Percentiles rank a stretch among this genome's conserved stretches.
These are phyloP conservation scores for Neoascia interrupta DNA, from an alignment of 2,888 invertebrate genomes.

Conservation along the genomic window DNA sequence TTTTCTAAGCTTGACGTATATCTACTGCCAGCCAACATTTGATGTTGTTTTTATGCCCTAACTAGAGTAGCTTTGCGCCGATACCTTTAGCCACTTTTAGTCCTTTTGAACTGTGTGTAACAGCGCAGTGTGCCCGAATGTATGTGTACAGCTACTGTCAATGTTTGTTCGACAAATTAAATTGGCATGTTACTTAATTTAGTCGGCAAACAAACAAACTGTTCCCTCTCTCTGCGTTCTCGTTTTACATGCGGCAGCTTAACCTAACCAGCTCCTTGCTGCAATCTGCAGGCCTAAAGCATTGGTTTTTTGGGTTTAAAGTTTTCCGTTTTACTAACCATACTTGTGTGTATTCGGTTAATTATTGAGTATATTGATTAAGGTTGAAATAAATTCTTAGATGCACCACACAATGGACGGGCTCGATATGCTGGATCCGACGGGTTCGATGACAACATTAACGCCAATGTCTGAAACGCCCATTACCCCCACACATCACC, in stretches of 20 bases:
- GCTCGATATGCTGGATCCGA: constrained; percentile 94
- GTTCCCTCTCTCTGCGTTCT: neutral
- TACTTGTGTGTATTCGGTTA: neutral
- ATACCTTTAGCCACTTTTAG: neutral
- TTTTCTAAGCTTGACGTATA: constrained; percentile 1
- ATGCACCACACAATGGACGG: constrained; percentile 97
- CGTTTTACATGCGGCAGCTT: too few species aligned
- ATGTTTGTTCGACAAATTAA: constrained; percentile 71
- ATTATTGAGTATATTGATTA: constrained; percentile 26
- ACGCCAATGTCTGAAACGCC: constrained; percentile 92
- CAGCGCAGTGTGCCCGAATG: constrained; percentile 1
- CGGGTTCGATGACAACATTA: constrained; percentile 93
- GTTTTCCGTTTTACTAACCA: neutral
- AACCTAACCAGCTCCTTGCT: neutral
- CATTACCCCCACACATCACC: constrained; percentile 86
- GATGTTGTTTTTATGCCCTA: constrained; percentile 44
- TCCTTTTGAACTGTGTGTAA: constrained; percentile 32
- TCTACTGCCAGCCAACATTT: constrained; percentile 26
- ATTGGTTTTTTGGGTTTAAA: constrained; percentile 19
- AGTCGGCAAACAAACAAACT: constrained; percentile 55
- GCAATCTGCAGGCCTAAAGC: constrained; percentile 24
- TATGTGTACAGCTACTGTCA: constrained; percentile 20
- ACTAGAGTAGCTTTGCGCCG: neutral
- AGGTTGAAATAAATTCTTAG: constrained; percentile 79
- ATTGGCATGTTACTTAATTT: constrained; percentile 68